Percentiles rank a stretch among this genome's conserved stretches.
Conservation (phyloP, 2,888 invertebrate species). For the Lasioglossum figueresi region DNA sequence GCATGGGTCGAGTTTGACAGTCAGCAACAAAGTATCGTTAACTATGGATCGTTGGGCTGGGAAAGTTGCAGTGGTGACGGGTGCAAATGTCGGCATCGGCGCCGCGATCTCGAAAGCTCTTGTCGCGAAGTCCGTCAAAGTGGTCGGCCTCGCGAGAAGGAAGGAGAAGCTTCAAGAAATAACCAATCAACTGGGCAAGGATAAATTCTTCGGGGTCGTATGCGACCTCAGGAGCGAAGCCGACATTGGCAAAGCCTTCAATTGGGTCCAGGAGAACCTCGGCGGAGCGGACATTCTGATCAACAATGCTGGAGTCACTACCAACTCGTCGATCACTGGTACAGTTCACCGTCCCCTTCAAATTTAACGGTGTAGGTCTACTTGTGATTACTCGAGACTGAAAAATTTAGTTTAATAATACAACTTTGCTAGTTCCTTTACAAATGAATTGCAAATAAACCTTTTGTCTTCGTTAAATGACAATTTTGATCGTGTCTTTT, state of each 20-base stretch:
- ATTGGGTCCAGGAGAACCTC: conserved; percentile 84
- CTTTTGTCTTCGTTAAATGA: no score
- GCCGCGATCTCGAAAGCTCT: conserved; percentile 83
- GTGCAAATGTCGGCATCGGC: conserved; percentile 88
- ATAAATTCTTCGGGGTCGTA: conserved; percentile 74
- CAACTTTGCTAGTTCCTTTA: no score
- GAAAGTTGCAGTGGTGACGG: conserved; percentile 87
- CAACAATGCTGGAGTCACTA: conserved; percentile 85
- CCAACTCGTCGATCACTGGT: background rate
- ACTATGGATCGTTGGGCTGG: conserved; percentile 87
- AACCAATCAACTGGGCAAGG: conserved; percentile 49
- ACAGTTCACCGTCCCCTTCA: background rate
- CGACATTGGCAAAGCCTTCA: conserved; percentile 85
- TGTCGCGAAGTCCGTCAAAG: conserved; percentile 85
- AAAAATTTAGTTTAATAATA: no score
- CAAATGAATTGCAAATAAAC: no score
- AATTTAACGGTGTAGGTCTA: no score
- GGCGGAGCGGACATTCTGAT: conserved; percentile 86
- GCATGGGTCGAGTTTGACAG: background rate
- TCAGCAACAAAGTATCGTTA: background rate
- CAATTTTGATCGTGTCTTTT: no score
- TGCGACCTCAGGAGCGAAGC: conserved; percentile 86
- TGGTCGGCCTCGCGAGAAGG: conserved; percentile 85
- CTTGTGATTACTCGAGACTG: no score
- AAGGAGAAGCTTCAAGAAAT: conserved; percentile 83